Base-by-base conservation (phyloP, 2,888 invertebrate species). In the Drosophila bunnanda region DNA sequence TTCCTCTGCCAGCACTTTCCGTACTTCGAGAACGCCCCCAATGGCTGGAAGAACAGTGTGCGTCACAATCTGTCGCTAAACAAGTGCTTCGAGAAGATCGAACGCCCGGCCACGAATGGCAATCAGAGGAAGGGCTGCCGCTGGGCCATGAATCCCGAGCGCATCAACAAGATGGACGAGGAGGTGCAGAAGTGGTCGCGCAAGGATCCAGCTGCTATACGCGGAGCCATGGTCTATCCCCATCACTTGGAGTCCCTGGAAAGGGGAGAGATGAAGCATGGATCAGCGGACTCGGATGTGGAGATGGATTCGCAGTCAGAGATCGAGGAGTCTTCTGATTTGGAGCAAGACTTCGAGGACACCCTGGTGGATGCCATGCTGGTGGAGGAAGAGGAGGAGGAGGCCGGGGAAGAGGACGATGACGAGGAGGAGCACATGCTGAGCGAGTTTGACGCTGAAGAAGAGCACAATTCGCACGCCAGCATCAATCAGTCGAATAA, bases 1-100 rank as follows among this genome's bases (percentile, higher is more conserved):
- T 99, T 99, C 91, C 98, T 99, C 97, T 99, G 98, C 92, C 97
- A 98, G 93, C 98, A 99, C 92, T 99, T 99, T 91, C 99, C 99
- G 0, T 99, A 98, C 92, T 99, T 99, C 92, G 98, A 98, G 93
- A 98, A 98, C 1, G 99, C 99, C 12, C 99, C 98, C 25, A 97
- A 96, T 91, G 99, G 99, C 17, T 99, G 99, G 99, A 99, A 99
- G 93, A 99, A 99, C 92, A 99, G 99, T 5, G 99, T 99, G 1
- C 94, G 99, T 80, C 99, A 99, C 92, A 99, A 99, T 93, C 94
- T 99, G 81, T 98, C 98, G 79, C 93, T 99, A 83, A 99, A 99
- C 93, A 99, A 99, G 93, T 99, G 99, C 93, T 99, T 99, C 92
- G 98, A 98, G 90, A 99, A 99, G 93, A 98, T 99, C 75, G 98